A percentile compares a stretch with the other conserved stretches of the same genome.
Conservation (phyloP, 2,113 vertebrate species). For the Myrmophylax atrothorax region DNA sequence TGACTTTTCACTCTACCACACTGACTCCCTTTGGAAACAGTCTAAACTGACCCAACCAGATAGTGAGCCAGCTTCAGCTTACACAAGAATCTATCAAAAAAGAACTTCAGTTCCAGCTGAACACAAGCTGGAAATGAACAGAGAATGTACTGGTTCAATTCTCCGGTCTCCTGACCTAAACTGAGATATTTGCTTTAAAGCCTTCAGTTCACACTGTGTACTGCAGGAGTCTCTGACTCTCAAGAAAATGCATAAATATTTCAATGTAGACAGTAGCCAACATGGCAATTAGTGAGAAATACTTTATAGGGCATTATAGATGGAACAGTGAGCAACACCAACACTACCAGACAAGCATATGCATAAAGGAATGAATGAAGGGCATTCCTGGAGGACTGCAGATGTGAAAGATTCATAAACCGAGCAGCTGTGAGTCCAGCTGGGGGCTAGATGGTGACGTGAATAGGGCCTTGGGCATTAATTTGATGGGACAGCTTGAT, state of each 20-base stretch:
- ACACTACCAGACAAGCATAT: not conserved
- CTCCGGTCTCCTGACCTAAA: not conserved
- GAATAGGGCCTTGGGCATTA: conserved; percentile 15
- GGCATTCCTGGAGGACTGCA: conserved; percentile 41
- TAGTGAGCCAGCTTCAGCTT: not conserved
- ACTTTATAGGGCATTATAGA: conserved; percentile 20
- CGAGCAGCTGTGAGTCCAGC: conserved; percentile 43
- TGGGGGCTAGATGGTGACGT: not conserved
- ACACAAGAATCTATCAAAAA: not conserved
- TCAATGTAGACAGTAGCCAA: conserved; percentile 1
- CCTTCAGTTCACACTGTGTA: conserved; percentile 34
- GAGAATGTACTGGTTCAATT: not conserved
- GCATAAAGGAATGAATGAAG: conserved; percentile 16
- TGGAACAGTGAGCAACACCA: not conserved
- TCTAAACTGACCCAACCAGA: not conserved
- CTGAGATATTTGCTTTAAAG: not conserved
- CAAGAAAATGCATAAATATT: conserved; percentile 39
- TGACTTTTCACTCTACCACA: not conserved
- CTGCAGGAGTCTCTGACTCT: not conserved
- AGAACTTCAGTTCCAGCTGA: not conserved
- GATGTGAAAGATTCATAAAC: conserved; percentile 41
- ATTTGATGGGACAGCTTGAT: conserved; percentile 13
- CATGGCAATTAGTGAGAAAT: not conserved
- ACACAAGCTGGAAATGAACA: not conserved
- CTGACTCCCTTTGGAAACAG: not conserved